Percentiles rank a stretch among this genome's conserved stretches.
phyloP scores from a whole-genome alignment of 2,113 vertebrate genomes.

The Nymphicus hollandicus region DNA sequence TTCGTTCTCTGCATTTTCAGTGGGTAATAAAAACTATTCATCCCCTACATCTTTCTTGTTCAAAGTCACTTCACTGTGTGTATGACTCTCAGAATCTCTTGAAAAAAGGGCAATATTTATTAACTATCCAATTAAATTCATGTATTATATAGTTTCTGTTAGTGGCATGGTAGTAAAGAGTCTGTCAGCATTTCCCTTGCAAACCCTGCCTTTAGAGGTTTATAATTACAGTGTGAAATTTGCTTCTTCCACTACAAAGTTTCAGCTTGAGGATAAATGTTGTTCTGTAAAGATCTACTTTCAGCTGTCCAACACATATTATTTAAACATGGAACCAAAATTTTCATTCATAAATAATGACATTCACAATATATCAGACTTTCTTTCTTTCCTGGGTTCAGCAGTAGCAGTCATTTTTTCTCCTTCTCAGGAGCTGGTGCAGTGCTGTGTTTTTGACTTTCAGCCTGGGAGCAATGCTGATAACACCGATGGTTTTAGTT shows the following conservation, averaged over 20 bases:
- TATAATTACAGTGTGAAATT: not conserved
- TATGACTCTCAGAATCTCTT: not conserved
- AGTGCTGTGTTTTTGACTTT: too few relatives aligned
- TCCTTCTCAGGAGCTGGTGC: too few relatives aligned
- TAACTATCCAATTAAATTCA: slow-evolving; percentile 30
- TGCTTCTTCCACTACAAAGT: not conserved
- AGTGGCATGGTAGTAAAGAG: not conserved
- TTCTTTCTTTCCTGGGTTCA: not conserved
- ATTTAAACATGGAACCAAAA: not conserved
- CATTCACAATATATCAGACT: not conserved
- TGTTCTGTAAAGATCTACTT: not conserved
- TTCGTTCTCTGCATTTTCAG: not conserved
- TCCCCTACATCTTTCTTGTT: not conserved
- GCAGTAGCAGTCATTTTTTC: too few relatives aligned
- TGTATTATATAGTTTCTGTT: not conserved
- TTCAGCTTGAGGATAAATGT: not conserved
- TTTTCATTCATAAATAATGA: not conserved
- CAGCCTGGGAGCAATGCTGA: too few relatives aligned
- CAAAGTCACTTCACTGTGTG: not conserved
- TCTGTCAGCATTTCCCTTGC: not conserved
- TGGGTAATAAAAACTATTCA: not conserved
- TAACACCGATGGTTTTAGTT: too few relatives aligned
- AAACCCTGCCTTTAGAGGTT: not conserved
- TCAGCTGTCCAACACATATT: not conserved
- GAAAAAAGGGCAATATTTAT: slow-evolving; percentile 35